phyloP scores from a whole-genome alignment of 53 echinoderm and acorn worm genomes.

The Pentamera pediparva region DNA sequence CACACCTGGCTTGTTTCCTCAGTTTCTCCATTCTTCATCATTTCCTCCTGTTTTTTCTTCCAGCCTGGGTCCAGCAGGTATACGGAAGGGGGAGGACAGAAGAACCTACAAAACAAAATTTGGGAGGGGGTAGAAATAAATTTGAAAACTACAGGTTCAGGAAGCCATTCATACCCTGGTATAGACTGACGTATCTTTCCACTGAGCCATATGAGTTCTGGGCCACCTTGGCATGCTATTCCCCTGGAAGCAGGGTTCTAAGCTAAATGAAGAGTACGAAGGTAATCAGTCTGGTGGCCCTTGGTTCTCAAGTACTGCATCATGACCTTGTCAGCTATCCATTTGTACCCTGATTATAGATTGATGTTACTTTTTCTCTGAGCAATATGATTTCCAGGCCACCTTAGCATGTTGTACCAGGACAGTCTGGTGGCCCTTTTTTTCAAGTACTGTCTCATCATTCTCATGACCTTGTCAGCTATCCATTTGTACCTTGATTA shows the following conservation, averaged over 20 bases:
- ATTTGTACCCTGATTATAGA: too few relatives aligned
- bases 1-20: constrained; percentile 92
- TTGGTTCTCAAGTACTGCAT: constrained; percentile 81
- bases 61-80: constrained; percentile 97
- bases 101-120: constrained; percentile 66
- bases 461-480: too few relatives aligned
- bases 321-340: constrained; percentile 83
- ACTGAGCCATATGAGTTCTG: constrained; percentile 94
- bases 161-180: too few relatives aligned
- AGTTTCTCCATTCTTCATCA: constrained; percentile 79
- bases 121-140: too few relatives aligned
- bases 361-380: constrained; percentile 95
- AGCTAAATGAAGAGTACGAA: constrained; percentile 87
- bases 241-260: constrained; percentile 80
- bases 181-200: too few relatives aligned
- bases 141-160: too few relatives aligned
- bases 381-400: constrained; percentile 94
- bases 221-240: constrained; percentile 87
- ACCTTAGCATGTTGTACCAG: constrained; percentile 93
- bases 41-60: constrained; percentile 91
- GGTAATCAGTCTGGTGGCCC: constrained; percentile 79
- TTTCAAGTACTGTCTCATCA: constrained; percentile 89
- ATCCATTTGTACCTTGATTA: too few relatives aligned
- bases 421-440: constrained; percentile 84
- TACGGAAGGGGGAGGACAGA: constrained; percentile 97